Evolutionary conservation across 2,888 invertebrate genomes (phyloP), one percentile per base, ranked within the genome.

Genomic region (Bibio marci): DNA sequence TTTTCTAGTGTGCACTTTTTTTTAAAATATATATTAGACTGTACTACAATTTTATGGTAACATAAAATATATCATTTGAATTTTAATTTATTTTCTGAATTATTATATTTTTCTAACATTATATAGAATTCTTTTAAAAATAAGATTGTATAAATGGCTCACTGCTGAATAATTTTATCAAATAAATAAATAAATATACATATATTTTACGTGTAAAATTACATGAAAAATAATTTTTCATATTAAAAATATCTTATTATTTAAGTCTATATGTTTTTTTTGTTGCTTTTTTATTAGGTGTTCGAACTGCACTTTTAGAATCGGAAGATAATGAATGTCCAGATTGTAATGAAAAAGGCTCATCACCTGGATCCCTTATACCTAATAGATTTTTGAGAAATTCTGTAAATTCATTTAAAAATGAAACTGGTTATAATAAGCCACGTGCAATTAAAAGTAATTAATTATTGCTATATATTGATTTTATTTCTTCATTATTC

Each of bases 241-340:
- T 39, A 48, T 55, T n/a, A n/a, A n/a, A n/a, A n/a, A n/a, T n/a
- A n/a, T n/a, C n/a, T n/a, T n/a, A n/a, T n/a, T n/a, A n/a, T n/a
- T n/a, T n/a, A n/a, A n/a, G n/a, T n/a, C n/a, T n/a, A n/a, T n/a
- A n/a, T n/a, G n/a, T n/a, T n/a, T 18, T 8, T 19, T 15, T 38
- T 31, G 26, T 35, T 25, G n/a, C 12, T 35, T 41, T 22, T 10
- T 8, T n/a, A 25, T 4, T 52, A 88, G 88, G 88, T 65, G 85
- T 94, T 42, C 73, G 94, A 46, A 81, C 80, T 43, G 78, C 80
- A 34, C 64, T 95, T 35, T 58, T 95, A 40, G 92, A 94, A 55
- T 87, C 90, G 1, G 92, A 94, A 52, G 90, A 92, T 44, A 90
- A 90, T 51, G 86, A 90, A 56, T 95, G 95, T 60, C 94, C 94